Percentiles rank a stretch among this genome's conserved stretches.
Evolutionary conservation across 2,888 invertebrate genomes (phyloP).

Genomic region (Coelinius sp.): DNA sequence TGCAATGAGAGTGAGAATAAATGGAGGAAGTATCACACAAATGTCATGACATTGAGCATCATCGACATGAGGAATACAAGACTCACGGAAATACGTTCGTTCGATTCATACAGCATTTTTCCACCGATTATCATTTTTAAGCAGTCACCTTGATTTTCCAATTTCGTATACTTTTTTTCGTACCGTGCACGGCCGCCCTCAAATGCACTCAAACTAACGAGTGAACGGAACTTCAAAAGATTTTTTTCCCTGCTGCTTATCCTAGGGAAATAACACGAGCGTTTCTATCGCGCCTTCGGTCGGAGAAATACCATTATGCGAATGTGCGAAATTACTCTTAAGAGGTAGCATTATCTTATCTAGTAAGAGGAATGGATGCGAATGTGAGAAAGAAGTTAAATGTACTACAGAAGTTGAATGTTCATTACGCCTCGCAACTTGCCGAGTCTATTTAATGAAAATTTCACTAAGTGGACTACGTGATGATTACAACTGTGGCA

Average conservation of each 20-base stretch:
- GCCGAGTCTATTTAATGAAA: constrained; percentile 32
- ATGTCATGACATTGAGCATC: no score
- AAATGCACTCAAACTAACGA: constrained; percentile 26
- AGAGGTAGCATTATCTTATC: no score
- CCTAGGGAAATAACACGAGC: constrained; percentile 15
- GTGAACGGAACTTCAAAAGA: constrained; percentile 12
- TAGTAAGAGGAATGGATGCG: no score
- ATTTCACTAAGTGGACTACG: background rate
- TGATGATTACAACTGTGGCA: constrained; percentile 9
- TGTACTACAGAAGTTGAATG: background rate
- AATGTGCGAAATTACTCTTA: no score
- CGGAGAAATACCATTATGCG: constrained; percentile 47
- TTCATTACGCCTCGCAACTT: constrained; percentile 30
- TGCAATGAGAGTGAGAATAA: background rate
- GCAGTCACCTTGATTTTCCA: constrained; percentile 35
- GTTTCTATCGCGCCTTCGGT: constrained; percentile 31
- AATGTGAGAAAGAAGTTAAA: constrained; percentile 16
- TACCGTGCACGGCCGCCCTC: constrained; percentile 24
- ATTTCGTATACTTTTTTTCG: constrained; percentile 29
- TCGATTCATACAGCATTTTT: constrained; percentile 13
- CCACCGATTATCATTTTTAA: background rate
- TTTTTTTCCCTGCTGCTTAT: constrained; percentile 18
- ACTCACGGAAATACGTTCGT: constrained; percentile 40
- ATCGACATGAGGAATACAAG: constrained; percentile 25
- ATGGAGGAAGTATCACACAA: constrained; percentile 10